Percentiles rank a stretch among this genome's conserved stretches.
Evolutionary conservation across 1,140 invertebrate species (phyloP).

Genomic region (Papilio xuthus): DNA sequence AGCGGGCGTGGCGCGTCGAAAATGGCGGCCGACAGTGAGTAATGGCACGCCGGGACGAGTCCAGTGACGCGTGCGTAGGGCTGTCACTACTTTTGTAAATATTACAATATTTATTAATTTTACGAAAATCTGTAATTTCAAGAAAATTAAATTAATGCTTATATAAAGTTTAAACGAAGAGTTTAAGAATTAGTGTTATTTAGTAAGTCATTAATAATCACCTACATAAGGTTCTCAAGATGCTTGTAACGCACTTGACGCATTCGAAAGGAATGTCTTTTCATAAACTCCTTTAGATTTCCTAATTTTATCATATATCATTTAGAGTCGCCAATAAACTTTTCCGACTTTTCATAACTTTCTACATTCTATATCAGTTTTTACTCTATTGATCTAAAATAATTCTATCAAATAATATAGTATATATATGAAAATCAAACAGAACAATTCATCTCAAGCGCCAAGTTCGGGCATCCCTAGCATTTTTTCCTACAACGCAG

Average conservation of each 20-base stretch:
- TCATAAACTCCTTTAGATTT: no score
- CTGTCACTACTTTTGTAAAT: conserved; percentile 45
- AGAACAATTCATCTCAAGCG: conserved; percentile 32
- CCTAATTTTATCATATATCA: no score
- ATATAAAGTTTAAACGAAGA: no score
- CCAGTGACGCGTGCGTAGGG: conserved; percentile 78
- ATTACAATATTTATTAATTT: conserved; percentile 34
- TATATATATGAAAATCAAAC: not conserved
- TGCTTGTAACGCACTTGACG: no score
- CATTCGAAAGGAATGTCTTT: no score
- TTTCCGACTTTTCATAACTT: no score
- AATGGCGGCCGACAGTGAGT: conserved; percentile 79
- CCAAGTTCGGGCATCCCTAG: conserved; percentile 57
- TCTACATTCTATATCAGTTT: not conserved
- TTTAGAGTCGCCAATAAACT: no score
- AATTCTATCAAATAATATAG: no score
- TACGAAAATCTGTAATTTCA: no score
- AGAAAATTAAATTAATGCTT: not conserved
- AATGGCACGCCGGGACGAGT: conserved; percentile 77
- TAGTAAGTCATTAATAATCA: no score
- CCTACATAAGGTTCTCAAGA: no score
- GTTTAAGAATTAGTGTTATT: no score
- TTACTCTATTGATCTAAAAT: not conserved
- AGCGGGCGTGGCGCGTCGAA: conserved; percentile 73
- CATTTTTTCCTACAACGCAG: conserved; percentile 70